phyloP scores from a whole-genome alignment of 1,140 invertebrate species.

The Drosophila nannoptera region DNA sequence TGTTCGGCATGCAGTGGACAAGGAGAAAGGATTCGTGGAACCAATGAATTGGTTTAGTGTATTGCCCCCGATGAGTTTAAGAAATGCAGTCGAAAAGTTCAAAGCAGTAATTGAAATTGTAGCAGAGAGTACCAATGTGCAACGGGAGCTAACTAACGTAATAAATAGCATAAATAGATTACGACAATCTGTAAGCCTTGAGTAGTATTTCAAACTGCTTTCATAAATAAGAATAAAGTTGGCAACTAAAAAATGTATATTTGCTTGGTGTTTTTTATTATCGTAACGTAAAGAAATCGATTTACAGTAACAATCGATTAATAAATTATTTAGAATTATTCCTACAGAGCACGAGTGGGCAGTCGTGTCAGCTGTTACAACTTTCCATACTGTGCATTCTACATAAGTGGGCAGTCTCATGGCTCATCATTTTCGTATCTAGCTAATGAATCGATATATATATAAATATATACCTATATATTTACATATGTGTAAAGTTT shows the following conservation, averaged over 20 bases:
- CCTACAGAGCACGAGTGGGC: slow-evolving; percentile 17
- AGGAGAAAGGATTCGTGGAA: slow-evolving; percentile 78
- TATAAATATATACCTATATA: slow-evolving; percentile 8
- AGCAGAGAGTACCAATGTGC: slow-evolving; percentile 82
- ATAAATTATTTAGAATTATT: slow-evolving; percentile 27
- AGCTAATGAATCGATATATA: slow-evolving; percentile 36
- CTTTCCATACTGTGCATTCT: slow-evolving; percentile 11
- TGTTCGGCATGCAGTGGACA: slow-evolving; percentile 55
- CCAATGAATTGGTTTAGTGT: slow-evolving; percentile 86
- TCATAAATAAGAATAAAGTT: slow-evolving; percentile 46
- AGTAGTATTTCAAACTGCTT: slow-evolving; percentile 8
- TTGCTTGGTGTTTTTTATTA: not conserved
- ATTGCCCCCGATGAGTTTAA: slow-evolving; percentile 83
- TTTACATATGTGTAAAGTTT: slow-evolving; percentile 30
- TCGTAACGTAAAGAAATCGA: not conserved
- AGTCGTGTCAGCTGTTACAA: slow-evolving; percentile 29
- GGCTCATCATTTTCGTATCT: slow-evolving; percentile 51
- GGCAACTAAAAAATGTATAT: not conserved
- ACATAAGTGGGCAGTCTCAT: slow-evolving; percentile 31
- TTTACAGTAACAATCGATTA: slow-evolving; percentile 19
- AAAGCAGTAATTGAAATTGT: slow-evolving; percentile 81
- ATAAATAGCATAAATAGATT: slow-evolving; percentile 52
- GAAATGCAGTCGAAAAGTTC: slow-evolving; percentile 82
- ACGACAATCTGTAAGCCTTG: slow-evolving; percentile 6
- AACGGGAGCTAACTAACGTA: slow-evolving; percentile 79